Percentiles rank a stretch among this genome's conserved stretches.
Conservation (phyloP, 2,888 invertebrate genomes). For the Dryobota labecula region DNA sequence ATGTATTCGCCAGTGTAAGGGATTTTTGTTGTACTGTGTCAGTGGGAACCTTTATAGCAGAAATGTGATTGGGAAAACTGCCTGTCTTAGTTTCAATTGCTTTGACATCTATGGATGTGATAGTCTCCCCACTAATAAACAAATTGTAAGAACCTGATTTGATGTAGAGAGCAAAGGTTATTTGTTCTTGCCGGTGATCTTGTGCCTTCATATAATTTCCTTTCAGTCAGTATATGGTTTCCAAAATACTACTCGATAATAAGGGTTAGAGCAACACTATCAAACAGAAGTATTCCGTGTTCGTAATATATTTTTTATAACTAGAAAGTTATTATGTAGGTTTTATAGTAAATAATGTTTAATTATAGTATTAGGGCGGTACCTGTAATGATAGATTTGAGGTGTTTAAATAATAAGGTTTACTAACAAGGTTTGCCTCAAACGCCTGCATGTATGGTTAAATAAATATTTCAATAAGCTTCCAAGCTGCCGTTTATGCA, state of each 20-base stretch:
- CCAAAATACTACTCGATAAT: neutral
- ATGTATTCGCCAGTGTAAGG: conserved; percentile 39
- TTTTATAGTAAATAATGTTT: neutral
- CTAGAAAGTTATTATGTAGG: too few species aligned
- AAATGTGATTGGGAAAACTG: neutral
- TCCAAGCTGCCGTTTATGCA: neutral
- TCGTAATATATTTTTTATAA: neutral
- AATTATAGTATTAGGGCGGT: neutral
- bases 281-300: too few species aligned
- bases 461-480: neutral
- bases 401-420: neutral
- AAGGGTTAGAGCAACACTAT: neutral
- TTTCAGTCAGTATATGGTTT: neutral
- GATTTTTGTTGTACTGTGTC: conserved; percentile 28
- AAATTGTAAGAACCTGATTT: neutral
- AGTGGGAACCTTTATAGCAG: neutral
- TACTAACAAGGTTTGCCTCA: too few species aligned
- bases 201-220: neutral
- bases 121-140: neutral
- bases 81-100: neutral
- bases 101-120: neutral
- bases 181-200: too few species aligned
- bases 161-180: neutral
- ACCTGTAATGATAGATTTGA: neutral
- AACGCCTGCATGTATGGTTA: neutral